Evolutionary conservation across 1,140 invertebrate genomes (phyloP), one percentile per base, ranked within the genome.

Genomic region (Lepidurus couesii): DNA sequence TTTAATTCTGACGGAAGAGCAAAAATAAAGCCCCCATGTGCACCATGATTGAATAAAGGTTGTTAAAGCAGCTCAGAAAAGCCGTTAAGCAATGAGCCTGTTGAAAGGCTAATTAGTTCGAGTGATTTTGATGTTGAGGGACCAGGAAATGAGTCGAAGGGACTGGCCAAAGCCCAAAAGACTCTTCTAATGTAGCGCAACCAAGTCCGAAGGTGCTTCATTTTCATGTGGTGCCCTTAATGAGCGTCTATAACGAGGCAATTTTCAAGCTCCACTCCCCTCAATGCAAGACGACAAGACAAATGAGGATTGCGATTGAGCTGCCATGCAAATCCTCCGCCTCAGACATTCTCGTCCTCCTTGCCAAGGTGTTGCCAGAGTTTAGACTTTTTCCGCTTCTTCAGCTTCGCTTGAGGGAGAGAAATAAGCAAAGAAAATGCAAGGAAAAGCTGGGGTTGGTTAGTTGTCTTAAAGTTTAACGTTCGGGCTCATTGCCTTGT

Each of bases 281-380:
- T 21, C 53, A 65, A 65, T 65, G 21, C 53, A 65, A 21, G 53
- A 65, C 53, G 53, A 65, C 53, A 65, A 65, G 53, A 65, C 53
- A 65, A 65, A 65, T 65, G 53, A 65, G 53, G 53, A 65, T 65
- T 65, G 53, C 53, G 21, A 65, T 65, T 65, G 53, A 65, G 53
- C 53, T 65, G 53, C 53, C 53, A 65, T 65, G 53, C 53, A 65
- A 65, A 65, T 65, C 53, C 53, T 65, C 53, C 53, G 53, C 53
- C 53, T 21, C 53, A 9, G 21, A 65, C 16, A 11, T 65, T 65
- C 21, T 16, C 13, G 16, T 21, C 53, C 21, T n/a, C 16, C 53
- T 65, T 65, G 53, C 53, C 53, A 65, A 65, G 53, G 21, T 65
- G 16, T 65, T 65, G 16, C 21, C 45, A 13, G 21, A 65, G 6